phyloP scores from a whole-genome alignment of 2,113 vertebrate genomes.

The Chitala chitala region DNA sequence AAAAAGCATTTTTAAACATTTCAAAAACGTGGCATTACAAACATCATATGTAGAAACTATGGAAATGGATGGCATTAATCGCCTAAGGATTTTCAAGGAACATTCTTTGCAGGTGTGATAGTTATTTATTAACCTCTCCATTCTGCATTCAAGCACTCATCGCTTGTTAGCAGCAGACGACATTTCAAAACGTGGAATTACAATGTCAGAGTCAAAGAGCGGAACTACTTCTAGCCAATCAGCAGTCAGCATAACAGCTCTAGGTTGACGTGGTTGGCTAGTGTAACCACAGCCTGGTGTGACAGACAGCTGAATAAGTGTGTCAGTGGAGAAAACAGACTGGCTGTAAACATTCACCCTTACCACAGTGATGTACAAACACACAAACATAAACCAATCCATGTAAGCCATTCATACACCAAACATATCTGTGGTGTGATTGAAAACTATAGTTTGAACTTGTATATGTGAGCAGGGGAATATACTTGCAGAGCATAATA shows the following conservation, averaged over 20 bases:
- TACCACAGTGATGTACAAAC: background rate
- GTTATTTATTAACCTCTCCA: background rate
- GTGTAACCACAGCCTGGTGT: background rate
- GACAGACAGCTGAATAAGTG: slow-evolving; percentile 38
- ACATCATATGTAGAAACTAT: background rate
- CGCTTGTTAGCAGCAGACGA: background rate
- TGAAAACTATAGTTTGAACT: too few species aligned
- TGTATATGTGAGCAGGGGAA: too few species aligned
- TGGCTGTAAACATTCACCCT: background rate
- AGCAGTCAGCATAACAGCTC: background rate
- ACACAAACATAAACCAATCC: background rate
- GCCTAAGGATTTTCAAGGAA: background rate
- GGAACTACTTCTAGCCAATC: slow-evolving; percentile 22
- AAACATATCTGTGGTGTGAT: too few species aligned
- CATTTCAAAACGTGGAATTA: slow-evolving; percentile 29
- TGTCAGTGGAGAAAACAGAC: background rate
- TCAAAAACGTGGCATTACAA: background rate
- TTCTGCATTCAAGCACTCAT: too few species aligned
- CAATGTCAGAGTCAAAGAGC: slow-evolving; percentile 33
- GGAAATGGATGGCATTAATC: too few species aligned
- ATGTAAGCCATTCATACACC: slow-evolving; percentile 2
- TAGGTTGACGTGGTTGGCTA: slow-evolving; percentile 39
- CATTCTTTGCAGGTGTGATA: background rate
- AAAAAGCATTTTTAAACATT: background rate
- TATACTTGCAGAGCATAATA: background rate